Evolutionary conservation across 2,113 vertebrate genomes (phyloP).

Genomic region (Piaya cayana): DNA sequence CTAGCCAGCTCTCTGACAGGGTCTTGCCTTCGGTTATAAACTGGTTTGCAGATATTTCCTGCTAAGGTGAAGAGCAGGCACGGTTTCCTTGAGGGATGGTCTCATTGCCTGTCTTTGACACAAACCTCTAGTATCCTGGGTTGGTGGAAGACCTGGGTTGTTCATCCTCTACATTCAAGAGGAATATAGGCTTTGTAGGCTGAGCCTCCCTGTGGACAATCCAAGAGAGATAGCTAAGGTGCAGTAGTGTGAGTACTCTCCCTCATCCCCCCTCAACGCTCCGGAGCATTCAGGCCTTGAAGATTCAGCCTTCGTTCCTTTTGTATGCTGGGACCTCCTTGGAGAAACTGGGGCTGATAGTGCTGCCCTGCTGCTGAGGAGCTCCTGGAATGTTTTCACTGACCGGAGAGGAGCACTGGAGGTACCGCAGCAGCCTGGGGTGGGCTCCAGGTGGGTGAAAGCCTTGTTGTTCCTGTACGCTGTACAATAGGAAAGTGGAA

Average conservation of each 20-base stretch:
- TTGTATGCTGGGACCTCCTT: too few relatives aligned
- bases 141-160: too few relatives aligned
- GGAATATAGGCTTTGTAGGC: neutral
- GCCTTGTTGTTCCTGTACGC: neutral
- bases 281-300: neutral
- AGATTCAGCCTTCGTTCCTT: neutral
- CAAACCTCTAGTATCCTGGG: too few relatives aligned
- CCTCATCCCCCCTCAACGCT: neutral
- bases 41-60: neutral
- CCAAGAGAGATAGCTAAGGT: too few relatives aligned
- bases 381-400: neutral
- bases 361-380: neutral
- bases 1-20: neutral
- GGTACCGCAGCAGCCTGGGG: neutral
- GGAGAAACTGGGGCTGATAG: neutral
- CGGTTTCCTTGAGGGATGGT: neutral
- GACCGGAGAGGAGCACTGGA: neutral
- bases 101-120: too few relatives aligned
- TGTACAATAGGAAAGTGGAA: neutral
- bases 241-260: neutral
- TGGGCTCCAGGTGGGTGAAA: neutral
- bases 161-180: too few relatives aligned
- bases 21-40: neutral
- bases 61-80: neutral
- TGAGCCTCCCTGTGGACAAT: neutral